A percentile compares a stretch with the other conserved stretches of the same genome.
These are phyloP conservation scores for Gouania willdenowi DNA, from an alignment of 2,797 vertebrate species.

Conservation along the genomic window DNA sequence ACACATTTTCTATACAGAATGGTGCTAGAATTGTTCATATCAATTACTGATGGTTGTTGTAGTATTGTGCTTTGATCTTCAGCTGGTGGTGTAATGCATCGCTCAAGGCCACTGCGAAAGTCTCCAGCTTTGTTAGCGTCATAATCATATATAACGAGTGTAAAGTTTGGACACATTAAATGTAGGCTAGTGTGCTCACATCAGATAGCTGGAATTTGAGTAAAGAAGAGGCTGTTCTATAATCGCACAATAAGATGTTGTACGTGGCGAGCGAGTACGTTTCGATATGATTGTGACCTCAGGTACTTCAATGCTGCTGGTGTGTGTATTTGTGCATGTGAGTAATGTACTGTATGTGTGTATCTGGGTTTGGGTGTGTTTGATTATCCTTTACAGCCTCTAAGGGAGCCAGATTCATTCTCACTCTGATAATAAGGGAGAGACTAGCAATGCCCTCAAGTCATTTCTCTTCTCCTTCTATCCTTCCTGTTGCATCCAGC, in stretches of 20 bases:
- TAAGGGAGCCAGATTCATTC: constrained; percentile 75
- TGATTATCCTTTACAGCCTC: constrained; percentile 78
- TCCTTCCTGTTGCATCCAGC: constrained; percentile 63
- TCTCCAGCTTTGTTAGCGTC: constrained; percentile 54
- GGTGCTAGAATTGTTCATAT: constrained; percentile 51
- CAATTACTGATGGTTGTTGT: constrained; percentile 58
- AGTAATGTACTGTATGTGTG: constrained; percentile 2
- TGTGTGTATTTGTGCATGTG: constrained; percentile 16
- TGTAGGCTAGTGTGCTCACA: constrained; percentile 4
- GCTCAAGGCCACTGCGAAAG: constrained; percentile 46
- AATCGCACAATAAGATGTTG: too few relatives aligned
- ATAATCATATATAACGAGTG: constrained; percentile 43
- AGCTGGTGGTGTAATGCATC: constrained; percentile 40
- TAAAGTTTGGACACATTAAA: constrained; percentile 40
- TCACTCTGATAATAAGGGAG: constrained; percentile 80
- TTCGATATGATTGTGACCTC: constrained; percentile 8
- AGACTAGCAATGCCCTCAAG: constrained; percentile 77
- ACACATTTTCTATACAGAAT: constrained; percentile 56
- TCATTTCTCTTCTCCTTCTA: constrained; percentile 72
- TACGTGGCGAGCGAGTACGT: too few relatives aligned
- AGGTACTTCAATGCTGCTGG: constrained; percentile 15
- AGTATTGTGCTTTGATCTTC: constrained; percentile 66
- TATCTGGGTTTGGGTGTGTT: constrained; percentile 57
- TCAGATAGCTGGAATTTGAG: background rate
- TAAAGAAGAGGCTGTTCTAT: background rate